A percentile compares a stretch with the other conserved stretches of the same genome.
Conservation (phyloP, 2,797 vertebrate genomes). For the Rhincodon typus region DNA sequence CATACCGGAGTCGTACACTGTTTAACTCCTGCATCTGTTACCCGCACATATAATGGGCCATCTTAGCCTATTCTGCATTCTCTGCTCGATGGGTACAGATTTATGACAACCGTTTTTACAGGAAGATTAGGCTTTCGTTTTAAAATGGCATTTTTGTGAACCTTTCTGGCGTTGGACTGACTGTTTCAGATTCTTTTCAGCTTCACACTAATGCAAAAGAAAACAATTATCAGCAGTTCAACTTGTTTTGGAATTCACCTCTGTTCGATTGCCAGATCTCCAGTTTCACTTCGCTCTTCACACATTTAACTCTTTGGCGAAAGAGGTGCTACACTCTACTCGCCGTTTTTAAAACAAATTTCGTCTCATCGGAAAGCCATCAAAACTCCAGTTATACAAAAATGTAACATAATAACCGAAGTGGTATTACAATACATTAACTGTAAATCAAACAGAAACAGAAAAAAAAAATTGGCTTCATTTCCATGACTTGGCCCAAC, state of each 20-base stretch:
- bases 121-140: not conserved
- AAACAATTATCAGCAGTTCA: not conserved
- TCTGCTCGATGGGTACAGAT: not conserved
- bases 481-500: not conserved
- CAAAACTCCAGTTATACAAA: not conserved
- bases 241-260: not conserved
- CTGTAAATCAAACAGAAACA: not conserved
- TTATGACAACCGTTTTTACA: not conserved
- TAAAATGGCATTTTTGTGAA: not conserved
- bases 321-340: not conserved
- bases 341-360: not conserved
- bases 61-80: not conserved
- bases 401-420: not conserved
- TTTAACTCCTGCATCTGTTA: not conserved
- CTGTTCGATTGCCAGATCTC: not conserved
- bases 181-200: not conserved
- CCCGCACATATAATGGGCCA: too few relatives aligned
- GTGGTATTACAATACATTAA: not conserved
- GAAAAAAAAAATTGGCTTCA: not conserved
- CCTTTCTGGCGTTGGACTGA: not conserved
- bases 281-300: not conserved
- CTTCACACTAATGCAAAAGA: not conserved
- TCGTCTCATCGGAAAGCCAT: not conserved
- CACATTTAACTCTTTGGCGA: not conserved
- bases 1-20: too few relatives aligned